Base-by-base conservation (phyloP, 1,140 invertebrate genomes). In the Aphaenogaster ashmeadi region DNA sequence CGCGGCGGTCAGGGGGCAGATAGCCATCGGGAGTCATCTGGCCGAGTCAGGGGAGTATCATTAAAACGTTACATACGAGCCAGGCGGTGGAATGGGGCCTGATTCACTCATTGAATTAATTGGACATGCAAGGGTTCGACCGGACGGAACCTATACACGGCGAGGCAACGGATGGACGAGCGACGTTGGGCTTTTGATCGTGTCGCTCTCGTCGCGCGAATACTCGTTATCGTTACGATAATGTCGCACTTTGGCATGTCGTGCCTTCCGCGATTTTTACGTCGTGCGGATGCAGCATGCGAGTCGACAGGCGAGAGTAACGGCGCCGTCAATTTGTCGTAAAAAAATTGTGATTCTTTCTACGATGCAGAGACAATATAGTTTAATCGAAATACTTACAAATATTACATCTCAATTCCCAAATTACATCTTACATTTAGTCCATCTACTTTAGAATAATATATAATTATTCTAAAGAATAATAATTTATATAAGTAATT, bases 21-120 rank as follows among this genome's bases (percentile, higher is more conserved):
- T 95, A 95, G 85, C 86, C 93, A 95, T 95, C 94, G 87, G 90
- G 93, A 95, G 94, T 95, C 94, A 95, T 95, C 94, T 95, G 94
- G 93, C 87, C 87, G 64, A 80, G 85, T 89, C 91, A 47, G 90
- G 90, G 92, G 86, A 88, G 88, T 92, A 93, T 94, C 94, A 93
- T 94, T 95, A 95, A 94, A 95, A 93, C 91, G 92, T 94, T 93
- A 92, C 92, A 87, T 58, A 77, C 78, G 56, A 90, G 89, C 54
- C 89, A 72, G 90, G 18, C 64, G 79, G 67, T 44, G 44, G 75
- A 66, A 78, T 54, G 87, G 74, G 79, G 78, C 60, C 88, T 94
- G 93, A 94, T 94, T 94, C 93, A 94, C 88, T 94, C 92, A 92
- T 91, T 92, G 92, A 93, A 94, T 94, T 94, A 95, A 95, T 94